Conservation (phyloP, 2,888 invertebrate genomes). For the Cataglyphis rosenhaueri region DNA sequence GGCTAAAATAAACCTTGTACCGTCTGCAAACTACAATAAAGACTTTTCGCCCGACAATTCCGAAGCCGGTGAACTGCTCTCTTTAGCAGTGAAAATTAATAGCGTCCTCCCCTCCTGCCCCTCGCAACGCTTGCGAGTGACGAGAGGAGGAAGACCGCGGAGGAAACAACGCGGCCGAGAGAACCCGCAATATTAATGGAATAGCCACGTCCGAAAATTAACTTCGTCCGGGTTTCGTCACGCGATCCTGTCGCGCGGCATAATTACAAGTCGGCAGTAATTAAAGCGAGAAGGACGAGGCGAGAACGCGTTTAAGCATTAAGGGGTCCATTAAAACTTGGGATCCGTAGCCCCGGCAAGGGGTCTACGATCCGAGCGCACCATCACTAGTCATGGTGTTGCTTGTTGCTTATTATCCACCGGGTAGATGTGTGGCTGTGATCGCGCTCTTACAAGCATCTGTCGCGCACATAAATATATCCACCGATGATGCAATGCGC, state of each 20-base stretch:
- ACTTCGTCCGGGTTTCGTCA: constrained; percentile 40
- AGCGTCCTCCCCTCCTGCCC: neutral
- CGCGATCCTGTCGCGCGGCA: constrained; percentile 24
- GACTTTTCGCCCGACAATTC: constrained; percentile 12
- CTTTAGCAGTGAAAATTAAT: constrained; percentile 40
- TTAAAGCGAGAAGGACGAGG: constrained; percentile 9
- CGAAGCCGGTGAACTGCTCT: neutral
- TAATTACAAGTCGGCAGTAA: constrained; percentile 39
- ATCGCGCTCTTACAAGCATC: constrained; percentile 37
- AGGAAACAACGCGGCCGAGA: constrained; percentile 1
- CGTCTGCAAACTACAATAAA: constrained; percentile 29
- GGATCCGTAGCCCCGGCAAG: neutral
- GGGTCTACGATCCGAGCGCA: neutral
- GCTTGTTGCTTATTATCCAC: neutral
- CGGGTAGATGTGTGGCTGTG: neutral
- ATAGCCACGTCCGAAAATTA: constrained; percentile 47
- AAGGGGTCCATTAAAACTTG: constrained; percentile 25
- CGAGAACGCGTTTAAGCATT: constrained; percentile 9
- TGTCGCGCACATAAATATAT: constrained; percentile 39
- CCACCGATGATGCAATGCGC: constrained; percentile 21
- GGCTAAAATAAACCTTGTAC: constrained; percentile 3
- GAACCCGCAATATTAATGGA: constrained; percentile 43
- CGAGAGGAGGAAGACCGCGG: constrained; percentile 10
- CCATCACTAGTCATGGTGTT: neutral
- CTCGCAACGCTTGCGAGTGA: constrained; percentile 4